Percentiles rank a stretch among this genome's conserved stretches.
phyloP scores from a whole-genome alignment of 2,888 invertebrate genomes.

The Campoplex nolae region DNA sequence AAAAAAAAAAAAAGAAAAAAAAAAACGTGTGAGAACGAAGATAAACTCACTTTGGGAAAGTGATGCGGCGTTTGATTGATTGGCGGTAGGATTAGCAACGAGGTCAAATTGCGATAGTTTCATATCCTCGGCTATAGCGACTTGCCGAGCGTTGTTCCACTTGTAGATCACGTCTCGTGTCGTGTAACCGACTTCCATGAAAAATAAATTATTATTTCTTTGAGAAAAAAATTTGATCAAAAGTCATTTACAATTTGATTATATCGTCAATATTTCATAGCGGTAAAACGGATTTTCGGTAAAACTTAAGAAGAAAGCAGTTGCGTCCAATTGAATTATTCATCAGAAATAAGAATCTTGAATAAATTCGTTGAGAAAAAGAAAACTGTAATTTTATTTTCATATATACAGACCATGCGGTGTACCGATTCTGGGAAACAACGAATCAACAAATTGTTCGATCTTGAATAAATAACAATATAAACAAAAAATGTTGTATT shows the following conservation, averaged over 20 bases:
- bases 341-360: not conserved
- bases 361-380: not conserved
- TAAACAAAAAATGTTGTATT: not conserved
- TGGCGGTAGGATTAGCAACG: conserved; percentile 90
- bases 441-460: not conserved
- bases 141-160: conserved; percentile 90
- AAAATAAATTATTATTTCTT: not conserved
- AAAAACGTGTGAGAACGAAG: not conserved
- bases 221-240: not conserved
- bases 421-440: not conserved
- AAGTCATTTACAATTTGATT: not conserved
- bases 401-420: not conserved
- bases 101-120: conserved; percentile 94
- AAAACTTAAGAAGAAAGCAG: not conserved
- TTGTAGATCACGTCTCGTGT: conserved; percentile 90
- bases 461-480: not conserved
- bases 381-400: not conserved
- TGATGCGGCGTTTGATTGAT: conserved; percentile 85
- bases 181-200: conserved; percentile 88
- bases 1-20: not conserved
- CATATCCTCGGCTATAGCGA: conserved; percentile 93
- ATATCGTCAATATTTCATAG: not conserved
- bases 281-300: not conserved
- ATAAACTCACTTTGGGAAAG: conserved; percentile 78
- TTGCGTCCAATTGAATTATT: not conserved